A percentile compares a stretch with the other conserved stretches of the same genome.
phyloP scores from a whole-genome alignment of 2,797 vertebrate species.

The Syncerus caffer region DNA sequence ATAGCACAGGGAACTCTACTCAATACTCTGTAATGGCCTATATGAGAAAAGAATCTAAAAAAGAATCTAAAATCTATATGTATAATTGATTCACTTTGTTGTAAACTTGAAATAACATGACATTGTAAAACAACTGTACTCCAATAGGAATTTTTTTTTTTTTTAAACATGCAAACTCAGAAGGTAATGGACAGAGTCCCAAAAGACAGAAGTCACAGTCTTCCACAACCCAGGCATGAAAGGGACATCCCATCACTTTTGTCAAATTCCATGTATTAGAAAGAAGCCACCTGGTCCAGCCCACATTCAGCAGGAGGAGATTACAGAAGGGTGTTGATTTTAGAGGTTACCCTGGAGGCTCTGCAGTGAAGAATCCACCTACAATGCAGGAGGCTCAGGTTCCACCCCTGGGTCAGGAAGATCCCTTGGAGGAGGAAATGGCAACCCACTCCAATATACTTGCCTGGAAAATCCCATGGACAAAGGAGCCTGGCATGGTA shows the following conservation, averaged over 20 bases:
- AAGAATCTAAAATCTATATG: no score
- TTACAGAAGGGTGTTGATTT: not conserved
- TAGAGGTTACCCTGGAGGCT: not conserved
- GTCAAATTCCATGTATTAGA: not conserved
- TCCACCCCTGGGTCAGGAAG: not conserved
- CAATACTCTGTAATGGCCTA: not conserved
- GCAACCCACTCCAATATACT: not conserved
- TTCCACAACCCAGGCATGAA: not conserved
- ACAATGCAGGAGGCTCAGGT: not conserved
- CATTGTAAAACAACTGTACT: not conserved
- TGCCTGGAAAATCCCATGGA: not conserved
- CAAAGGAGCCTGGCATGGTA: not conserved
- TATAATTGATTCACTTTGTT: not conserved
- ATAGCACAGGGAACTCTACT: not conserved
- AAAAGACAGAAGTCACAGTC: not conserved
- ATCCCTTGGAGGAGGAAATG: not conserved
- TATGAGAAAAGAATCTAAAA: not conserved
- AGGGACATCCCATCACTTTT: not conserved
- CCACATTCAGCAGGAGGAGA: not conserved
- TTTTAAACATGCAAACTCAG: not conserved
- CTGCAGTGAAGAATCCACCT: not conserved
- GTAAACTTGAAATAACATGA: not conserved
- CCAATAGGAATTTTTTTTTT: not conserved
- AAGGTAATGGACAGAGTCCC: not conserved
- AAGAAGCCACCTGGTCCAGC: not conserved